phyloP scores from a whole-genome alignment of 2,797 vertebrate species.

The Acomys russatus region DNA sequence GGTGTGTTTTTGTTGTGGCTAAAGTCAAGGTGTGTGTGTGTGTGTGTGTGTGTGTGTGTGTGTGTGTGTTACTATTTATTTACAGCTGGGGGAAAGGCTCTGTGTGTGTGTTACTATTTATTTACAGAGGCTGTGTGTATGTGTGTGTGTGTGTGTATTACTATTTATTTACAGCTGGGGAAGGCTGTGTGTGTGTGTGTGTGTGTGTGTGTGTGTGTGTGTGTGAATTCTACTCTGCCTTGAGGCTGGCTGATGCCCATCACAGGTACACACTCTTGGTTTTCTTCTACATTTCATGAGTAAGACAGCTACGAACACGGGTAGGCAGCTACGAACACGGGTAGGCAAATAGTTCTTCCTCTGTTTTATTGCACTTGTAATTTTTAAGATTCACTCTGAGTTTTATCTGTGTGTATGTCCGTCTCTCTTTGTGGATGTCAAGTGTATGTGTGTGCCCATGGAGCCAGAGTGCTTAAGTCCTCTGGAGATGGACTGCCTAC shows the following conservation, averaged over 20 bases:
- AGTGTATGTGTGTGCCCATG: background rate
- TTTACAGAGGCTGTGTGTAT: background rate
- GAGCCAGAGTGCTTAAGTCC: background rate
- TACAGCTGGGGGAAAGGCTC: too few relatives aligned
- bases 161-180: too few relatives aligned
- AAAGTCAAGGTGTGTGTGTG: background rate
- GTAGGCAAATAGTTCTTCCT: background rate
- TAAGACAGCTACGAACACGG: background rate
- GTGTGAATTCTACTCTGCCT: background rate
- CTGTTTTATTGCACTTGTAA: background rate
- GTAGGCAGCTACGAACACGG: background rate
- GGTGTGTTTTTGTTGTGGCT: constrained; percentile 54
- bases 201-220: background rate
- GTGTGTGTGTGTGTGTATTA: too few relatives aligned
- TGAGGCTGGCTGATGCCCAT: background rate
- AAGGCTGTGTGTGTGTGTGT: background rate
- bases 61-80: background rate
- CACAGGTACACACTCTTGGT: background rate
- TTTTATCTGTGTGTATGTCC: background rate
- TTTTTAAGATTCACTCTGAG: background rate
- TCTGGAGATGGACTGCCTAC: background rate
- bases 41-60: background rate
- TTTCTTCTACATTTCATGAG: background rate
- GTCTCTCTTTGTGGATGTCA: background rate
- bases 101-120: background rate